phyloP scores from a whole-genome alignment of 2,113 vertebrate species.

The Leptobrachium ailaonicum region DNA sequence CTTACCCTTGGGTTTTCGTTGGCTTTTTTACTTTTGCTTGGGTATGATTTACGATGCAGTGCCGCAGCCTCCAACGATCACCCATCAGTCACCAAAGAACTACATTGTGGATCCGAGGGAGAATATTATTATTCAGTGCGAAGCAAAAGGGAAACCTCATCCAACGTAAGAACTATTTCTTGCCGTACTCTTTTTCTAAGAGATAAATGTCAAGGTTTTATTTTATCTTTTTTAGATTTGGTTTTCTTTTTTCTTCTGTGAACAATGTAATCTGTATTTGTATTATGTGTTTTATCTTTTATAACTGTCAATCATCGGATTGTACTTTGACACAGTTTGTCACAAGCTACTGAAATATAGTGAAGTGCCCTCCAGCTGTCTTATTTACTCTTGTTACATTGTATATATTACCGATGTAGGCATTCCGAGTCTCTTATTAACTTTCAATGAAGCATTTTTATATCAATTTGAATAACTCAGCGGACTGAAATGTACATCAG shows the following conservation, averaged over 20 bases:
- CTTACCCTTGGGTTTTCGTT: constrained; percentile 1
- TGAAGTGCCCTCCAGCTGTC: no score
- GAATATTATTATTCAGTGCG: constrained; percentile 91
- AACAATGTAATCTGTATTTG: not conserved
- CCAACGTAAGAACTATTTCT: constrained; percentile 76
- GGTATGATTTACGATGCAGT: constrained; percentile 72
- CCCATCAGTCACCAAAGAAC: constrained; percentile 93
- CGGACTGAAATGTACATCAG: no score
- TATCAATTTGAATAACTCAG: no score
- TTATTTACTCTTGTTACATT: no score
- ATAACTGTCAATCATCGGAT: not conserved
- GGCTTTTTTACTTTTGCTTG: constrained; percentile 51
- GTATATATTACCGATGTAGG: no score
- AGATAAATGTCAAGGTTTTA: not conserved
- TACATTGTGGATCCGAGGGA: constrained; percentile 95
- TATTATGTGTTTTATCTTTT: not conserved
- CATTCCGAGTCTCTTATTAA: no score
- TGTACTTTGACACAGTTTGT: no score
- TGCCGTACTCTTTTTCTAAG: not conserved
- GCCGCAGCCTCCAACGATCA: constrained; percentile 93
- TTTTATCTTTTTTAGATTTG: not conserved
- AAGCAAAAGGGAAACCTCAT: constrained; percentile 93
- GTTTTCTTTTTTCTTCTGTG: no score
- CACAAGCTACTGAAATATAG: no score
- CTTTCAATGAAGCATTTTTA: no score